Evolutionary conservation across 2,797 vertebrate species (phyloP), one percentile per base, ranked within the genome.

Genomic region (Jordanella pulchra): DNA sequence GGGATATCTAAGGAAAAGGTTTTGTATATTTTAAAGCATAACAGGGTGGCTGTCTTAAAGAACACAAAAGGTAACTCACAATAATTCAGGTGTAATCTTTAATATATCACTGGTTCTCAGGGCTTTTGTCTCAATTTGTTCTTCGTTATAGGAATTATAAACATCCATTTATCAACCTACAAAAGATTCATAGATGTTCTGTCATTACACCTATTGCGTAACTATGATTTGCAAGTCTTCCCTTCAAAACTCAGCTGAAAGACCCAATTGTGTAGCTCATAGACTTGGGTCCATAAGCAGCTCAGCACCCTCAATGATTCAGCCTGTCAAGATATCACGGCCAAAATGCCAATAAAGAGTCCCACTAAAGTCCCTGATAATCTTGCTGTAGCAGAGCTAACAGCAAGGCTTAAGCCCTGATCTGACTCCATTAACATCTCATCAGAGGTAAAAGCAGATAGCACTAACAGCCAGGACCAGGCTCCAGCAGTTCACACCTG

Each of bases 371-470:
- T 81, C 79, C 72, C 76, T 73, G 80, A 73, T 83, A 84, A 82
- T 89, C 78, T 71, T 50, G 21, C 63, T 79, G 65, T 79, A 80
- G 70, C 67, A 63, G 53, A 77, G 76, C 84, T 80, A 85, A 84
- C 78, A 61, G 79, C 67, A 58, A 82, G 73, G 73, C 81, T 86
- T 78, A 89, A 86, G 73, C 80, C 75, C 85, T 89, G 83, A 90
- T 88, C 85, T 88, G 72, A 25, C 83, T 86, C 87, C 79, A 89
- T 89, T 90, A 89, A 85, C 85, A 87, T 88, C 82, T 86, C 84
- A 86, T 80, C 54, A 76, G 74, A 76, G 80, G 79, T 87, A 83
- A 86, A 86, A 64, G 76, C 77, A 83, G 81, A 80, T 84, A 85
- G 81, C 67, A 55, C 69, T 39, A 85, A 73, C 79, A 87, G 81